Conservation (phyloP, 2,888 invertebrate species). For the Noctua janthina region DNA sequence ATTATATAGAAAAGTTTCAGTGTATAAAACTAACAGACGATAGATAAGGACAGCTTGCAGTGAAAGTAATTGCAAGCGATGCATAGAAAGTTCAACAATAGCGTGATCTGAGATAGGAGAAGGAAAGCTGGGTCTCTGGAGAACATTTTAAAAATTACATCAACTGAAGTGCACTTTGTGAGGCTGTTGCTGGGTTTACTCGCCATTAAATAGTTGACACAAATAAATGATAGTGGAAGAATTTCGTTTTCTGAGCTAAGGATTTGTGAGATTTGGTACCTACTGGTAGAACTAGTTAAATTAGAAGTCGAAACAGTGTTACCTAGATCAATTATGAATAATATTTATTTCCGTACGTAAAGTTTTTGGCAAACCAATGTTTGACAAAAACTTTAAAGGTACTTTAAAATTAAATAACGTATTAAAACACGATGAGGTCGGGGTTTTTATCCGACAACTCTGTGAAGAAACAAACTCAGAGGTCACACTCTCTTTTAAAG, state of each 20-base stretch:
- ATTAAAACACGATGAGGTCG: neutral
- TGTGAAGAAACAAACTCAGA: neutral
- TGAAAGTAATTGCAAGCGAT: conserved; percentile 55
- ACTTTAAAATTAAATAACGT: neutral
- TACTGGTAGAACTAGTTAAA: neutral
- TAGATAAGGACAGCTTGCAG: conserved; percentile 28
- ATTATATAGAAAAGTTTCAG: conserved; percentile 27
- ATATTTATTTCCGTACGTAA: neutral
- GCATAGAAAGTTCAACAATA: conserved; percentile 59
- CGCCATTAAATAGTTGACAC: conserved; percentile 10
- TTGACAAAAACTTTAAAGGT: neutral
- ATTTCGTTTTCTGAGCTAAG: neutral
- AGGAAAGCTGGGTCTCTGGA: conserved; percentile 33
- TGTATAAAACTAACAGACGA: conserved; percentile 22
- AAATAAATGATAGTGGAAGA: neutral
- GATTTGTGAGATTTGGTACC: neutral
- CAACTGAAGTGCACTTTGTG: conserved; percentile 61
- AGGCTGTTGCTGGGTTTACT: neutral
- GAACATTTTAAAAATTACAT: conserved; percentile 67
- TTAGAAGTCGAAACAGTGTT: neutral
- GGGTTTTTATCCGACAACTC: neutral
- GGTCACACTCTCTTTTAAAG: neutral
- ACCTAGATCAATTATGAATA: neutral
- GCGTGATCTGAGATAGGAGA: conserved; percentile 60
- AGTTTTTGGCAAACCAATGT: too few relatives aligned